Conservation (phyloP, 1,140 invertebrate genomes). For the Diploscapter pachys region DNA sequence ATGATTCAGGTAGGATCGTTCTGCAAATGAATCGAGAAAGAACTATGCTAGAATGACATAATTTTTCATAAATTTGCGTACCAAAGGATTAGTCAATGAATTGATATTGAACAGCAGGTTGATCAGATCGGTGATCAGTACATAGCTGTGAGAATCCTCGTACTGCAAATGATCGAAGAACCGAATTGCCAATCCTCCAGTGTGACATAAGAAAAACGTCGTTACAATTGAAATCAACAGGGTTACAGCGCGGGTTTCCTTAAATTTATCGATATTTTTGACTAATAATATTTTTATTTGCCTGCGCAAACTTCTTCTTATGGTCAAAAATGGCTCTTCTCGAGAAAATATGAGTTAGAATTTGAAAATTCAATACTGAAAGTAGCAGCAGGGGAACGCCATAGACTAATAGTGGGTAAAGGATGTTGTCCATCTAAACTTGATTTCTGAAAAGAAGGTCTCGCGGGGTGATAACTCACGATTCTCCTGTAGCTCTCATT, state of each 20-base stretch:
- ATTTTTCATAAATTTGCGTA: slow-evolving; percentile 3
- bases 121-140: slow-evolving; percentile 53
- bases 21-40: too few relatives aligned
- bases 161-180: slow-evolving; percentile 47
- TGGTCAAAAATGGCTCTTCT: slow-evolving; percentile 44
- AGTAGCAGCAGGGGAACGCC: slow-evolving; percentile 50
- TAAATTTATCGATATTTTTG: background rate
- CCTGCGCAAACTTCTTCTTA: slow-evolving; percentile 44
- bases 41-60: too few relatives aligned
- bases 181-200: slow-evolving; percentile 54
- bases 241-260: slow-evolving; percentile 48
- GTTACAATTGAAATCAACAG: slow-evolving; percentile 54
- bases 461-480: slow-evolving; percentile 22
- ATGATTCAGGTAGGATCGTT: too few relatives aligned
- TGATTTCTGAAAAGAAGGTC: background rate
- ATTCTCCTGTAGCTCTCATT: slow-evolving; percentile 29
- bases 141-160: slow-evolving; percentile 46
- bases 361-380: slow-evolving; percentile 50
- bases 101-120: slow-evolving; percentile 57
- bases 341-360: slow-evolving; percentile 44
- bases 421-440: slow-evolving; percentile 46
- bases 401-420: slow-evolving; percentile 51
- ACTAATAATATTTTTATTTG: background rate
- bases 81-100: slow-evolving; percentile 56
- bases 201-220: slow-evolving; percentile 55